phyloP scores from a whole-genome alignment of 1,140 invertebrate genomes.

The Listronotus oregonensis region DNA sequence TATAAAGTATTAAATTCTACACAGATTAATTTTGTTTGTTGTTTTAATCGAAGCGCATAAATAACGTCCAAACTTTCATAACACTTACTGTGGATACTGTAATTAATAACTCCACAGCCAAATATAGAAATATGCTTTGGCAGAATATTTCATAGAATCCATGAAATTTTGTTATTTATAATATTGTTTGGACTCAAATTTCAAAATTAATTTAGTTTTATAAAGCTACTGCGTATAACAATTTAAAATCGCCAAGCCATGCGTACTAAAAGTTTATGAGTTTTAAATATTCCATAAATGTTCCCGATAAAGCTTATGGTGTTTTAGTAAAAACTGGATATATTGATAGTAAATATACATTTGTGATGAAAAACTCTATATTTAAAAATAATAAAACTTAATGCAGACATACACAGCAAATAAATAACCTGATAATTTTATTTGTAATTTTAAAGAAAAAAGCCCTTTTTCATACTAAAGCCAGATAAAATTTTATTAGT shows the following conservation, averaged over 20 bases:
- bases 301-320: not conserved
- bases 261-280: slow-evolving; percentile 5
- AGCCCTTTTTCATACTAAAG: too few species aligned
- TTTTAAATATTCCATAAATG: slow-evolving; percentile 4
- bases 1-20: slow-evolving; percentile 9
- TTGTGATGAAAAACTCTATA: too few species aligned
- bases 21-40: slow-evolving; percentile 12
- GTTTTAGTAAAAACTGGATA: not conserved
- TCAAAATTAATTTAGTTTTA: slow-evolving; percentile 1
- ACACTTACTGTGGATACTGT: not conserved
- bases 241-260: not conserved
- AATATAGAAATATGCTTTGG: slow-evolving; percentile 19
- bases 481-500: too few species aligned
- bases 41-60: slow-evolving; percentile 15
- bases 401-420: too few species aligned
- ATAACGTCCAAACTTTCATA: slow-evolving; percentile 11
- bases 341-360: not conserved
- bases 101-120: slow-evolving; percentile 22
- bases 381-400: too few species aligned
- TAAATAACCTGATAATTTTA: too few species aligned
- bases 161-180: slow-evolving; percentile 15
- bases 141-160: not conserved
- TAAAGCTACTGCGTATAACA: slow-evolving; percentile 4
- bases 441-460: too few species aligned
- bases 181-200: slow-evolving; percentile 7